Percentiles rank a stretch among this genome's conserved stretches.
phyloP scores from a whole-genome alignment of 2,113 vertebrate genomes.

The Clinocottus analis region DNA sequence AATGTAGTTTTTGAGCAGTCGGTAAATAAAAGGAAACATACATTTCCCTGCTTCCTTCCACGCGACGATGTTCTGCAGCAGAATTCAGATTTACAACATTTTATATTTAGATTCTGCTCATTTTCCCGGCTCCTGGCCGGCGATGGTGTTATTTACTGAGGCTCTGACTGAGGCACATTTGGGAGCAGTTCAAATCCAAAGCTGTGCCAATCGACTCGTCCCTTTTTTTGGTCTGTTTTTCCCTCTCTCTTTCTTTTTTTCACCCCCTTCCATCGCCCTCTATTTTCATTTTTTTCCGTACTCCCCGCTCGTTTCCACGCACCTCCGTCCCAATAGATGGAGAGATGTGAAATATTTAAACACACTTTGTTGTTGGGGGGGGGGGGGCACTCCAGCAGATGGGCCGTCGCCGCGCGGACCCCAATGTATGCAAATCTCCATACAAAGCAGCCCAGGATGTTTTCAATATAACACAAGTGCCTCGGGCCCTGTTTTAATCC shows the following conservation, averaged over 20 bases:
- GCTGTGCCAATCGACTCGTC: constrained; percentile 81
- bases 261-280: constrained; percentile 56
- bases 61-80: constrained; percentile 36
- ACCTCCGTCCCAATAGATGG: constrained; percentile 81
- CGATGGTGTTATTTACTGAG: constrained; percentile 81
- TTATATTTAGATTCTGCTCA: constrained; percentile 79
- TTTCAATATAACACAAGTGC: constrained; percentile 94
- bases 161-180: constrained; percentile 83
- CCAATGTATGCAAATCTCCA: constrained; percentile 91
- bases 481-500: constrained; percentile 96
- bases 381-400: constrained; percentile 95
- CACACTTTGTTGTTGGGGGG: constrained; percentile 92
- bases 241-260: constrained; percentile 16
- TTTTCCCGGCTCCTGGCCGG: constrained; percentile 76
- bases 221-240: constrained; percentile 56
- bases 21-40: no score
- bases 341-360: constrained; percentile 89
- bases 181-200: constrained; percentile 85
- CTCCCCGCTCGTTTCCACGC: constrained; percentile 56
- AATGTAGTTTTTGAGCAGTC: no score
- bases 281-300: constrained; percentile 55
- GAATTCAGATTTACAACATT: constrained; percentile 59
- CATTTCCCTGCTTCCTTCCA: constrained; percentile 24
- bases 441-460: constrained; percentile 95
- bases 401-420: constrained; percentile 88